Base-by-base conservation (phyloP, 2,113 vertebrate species). In the Echinops telfairi region DNA sequence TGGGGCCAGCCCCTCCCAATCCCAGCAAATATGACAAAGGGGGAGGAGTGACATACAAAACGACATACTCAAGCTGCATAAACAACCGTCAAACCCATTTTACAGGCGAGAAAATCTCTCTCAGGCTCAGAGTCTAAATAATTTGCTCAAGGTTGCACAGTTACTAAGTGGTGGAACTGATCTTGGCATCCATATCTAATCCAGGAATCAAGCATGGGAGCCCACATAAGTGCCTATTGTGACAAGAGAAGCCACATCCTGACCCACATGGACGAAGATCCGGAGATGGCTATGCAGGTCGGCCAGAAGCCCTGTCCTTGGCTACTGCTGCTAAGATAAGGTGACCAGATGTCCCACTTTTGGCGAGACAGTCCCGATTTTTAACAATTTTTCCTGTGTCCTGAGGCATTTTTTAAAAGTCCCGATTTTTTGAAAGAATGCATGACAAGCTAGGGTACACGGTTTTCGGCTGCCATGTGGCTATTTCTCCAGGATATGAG, bases 251-350 rank as follows among this genome's bases (percentile, higher is more conserved):
- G 71, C 36, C 84, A 31, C 58, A 31, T 19, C 15, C 0, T 17
- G 64, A 23, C 22, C 17, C 19, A 19, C 25, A 19, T 10, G 23
- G 20, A 86, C 75, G 68, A 33, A 43, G 81, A 31, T 75, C 70
- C 33, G n/a, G 17, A 16, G n/a, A 19, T 6, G 33, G 31, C n/a
- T 36, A 29, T 15, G 58, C 25, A 0, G 0, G 40, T 19, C 14
- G 17, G 64, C 0, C 2, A 20, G 81, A 66, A 31, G 58, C 27
- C 47, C 10, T 60, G 29, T 31, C 40, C 53, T 25, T 38, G 16
- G n/a, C n/a, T n/a, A n/a, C n/a, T n/a, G n/a, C n/a, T n/a, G n/a
- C n/a, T n/a, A n/a, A n/a, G n/a, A n/a, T n/a, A n/a, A n/a, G n/a
- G n/a, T n/a, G n/a, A n/a, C n/a, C n/a, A n/a, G n/a, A n/a, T n/a